phyloP scores from a whole-genome alignment of 2,888 invertebrate genomes.

The Temnothorax rugatulus region DNA sequence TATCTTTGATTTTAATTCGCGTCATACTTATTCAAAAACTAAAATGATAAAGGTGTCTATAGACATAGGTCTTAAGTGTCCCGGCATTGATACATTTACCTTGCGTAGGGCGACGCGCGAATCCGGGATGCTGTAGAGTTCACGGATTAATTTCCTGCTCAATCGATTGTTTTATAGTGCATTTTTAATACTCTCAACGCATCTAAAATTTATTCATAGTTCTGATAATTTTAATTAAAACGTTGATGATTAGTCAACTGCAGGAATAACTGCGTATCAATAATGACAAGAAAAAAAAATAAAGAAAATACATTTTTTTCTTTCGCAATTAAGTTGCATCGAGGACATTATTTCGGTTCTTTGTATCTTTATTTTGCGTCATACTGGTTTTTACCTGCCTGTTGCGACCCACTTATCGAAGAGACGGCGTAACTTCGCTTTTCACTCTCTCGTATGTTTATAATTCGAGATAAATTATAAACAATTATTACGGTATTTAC shows the following conservation, averaged over 20 bases:
- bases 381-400: conserved; percentile 14
- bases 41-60: no score
- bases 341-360: background rate
- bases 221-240: background rate
- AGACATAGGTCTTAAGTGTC: no score
- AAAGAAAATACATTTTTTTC: background rate
- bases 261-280: background rate
- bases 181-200: background rate
- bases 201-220: background rate
- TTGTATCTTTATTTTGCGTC: background rate
- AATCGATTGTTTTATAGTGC: background rate
- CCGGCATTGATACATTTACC: no score
- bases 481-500: background rate
- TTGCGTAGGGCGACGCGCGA: no score
- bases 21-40: no score
- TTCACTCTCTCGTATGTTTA: background rate
- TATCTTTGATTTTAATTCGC: no score
- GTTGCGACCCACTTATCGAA: conserved; percentile 19
- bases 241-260: background rate
- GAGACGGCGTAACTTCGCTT: background rate
- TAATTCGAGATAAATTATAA: background rate
- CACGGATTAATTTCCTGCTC: background rate
- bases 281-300: background rate
- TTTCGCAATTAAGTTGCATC: background rate
- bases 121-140: background rate